Evolutionary conservation across 2,888 invertebrate species (phyloP), one percentile per base, ranked within the genome.

Genomic region (Matsumyia berberina): DNA sequence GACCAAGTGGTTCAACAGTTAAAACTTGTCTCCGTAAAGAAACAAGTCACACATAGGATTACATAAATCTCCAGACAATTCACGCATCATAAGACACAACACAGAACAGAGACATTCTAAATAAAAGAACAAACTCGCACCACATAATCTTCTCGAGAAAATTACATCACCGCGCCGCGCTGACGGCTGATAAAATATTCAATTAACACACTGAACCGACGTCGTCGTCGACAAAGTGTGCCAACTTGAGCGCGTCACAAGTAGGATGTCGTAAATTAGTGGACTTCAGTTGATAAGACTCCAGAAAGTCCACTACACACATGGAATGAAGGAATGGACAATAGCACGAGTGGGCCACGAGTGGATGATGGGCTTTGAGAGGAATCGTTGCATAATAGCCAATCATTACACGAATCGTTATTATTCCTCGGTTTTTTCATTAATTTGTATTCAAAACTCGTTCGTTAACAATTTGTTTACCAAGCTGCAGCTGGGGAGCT

Each of bases 211-310:
- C 46, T 70, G 49, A 58, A 58, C 58, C 35, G 37, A 39, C 37
- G 69, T 35, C 69, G 35, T 4, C 4, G 69, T 35, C 69, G 35
- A 24, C 57, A 35, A 70, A 70, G 70, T 70, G 70, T 70, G 70
- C 58, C 70, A 35, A 35, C 58, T 67, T 55, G 31, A 67, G 55
- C 57, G 55, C 57, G 33, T 57, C 70, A 49, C 33, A 37, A 70
- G 67, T 70, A 57, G 70, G 70, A 70, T 70, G 70, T 70, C 70
- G 46, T 70, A 70, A 70, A 70, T 70, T 70, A 70, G 57, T 49
- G 35, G 57, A 37, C 57, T 57, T 55, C 57, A 57, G 37, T n/a
- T 70, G 70, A 70, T 70, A 58, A 70, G 69, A 57, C 44, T 46
- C 46, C 46, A 70, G 49, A 67, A 53, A 33, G 49, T 19, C 24